Evolutionary conservation across 2,888 invertebrate genomes (phyloP), one percentile per base, ranked within the genome.

Genomic region (Phragmatobia fuliginosa): DNA sequence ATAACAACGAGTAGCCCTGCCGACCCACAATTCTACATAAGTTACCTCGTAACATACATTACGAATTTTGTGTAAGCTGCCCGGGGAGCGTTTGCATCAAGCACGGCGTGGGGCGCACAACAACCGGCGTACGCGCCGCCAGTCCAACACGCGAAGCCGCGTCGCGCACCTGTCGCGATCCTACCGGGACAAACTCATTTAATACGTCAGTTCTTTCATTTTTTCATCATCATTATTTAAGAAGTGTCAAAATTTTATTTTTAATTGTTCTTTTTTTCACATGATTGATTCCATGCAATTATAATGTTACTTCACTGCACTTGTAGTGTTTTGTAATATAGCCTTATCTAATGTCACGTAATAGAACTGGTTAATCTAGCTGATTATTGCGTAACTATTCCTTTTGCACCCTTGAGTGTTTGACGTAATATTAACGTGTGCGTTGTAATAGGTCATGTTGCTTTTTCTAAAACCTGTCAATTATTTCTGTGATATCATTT

Each of bases 81-180:
- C 58, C 36, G 65, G 80, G 82, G 81, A 83, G 72, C 41, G 58
- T 41, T 62, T 59, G 62, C 70, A 77, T 79, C 74, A 83, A 59
- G 59, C 59, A 36, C 45, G 61, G 71, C 88, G 89, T 88, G 86
- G 85, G 79, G 79, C 81, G 81, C 75, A 79, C 73, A 70, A 76
- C 74, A 77, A 74, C 78, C 81, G 76, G 81, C 86, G 86, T 87
- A 85, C 83, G 87, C 86, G 87, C 88, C 75, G 85, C 80, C 93
- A 93, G 94, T 93, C 85, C 82, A 89, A 85, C 85, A 90, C 93
- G 92, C 92, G 91, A 79, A 87, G 88, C 85, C 92, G 93, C 89
- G 90, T 86, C 92, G 93, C 92, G 91, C 89, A 90, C 87, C 87
- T 86, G 88, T 88, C 90, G 89, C 91, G 88, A 87, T 62, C 79